These are phyloP conservation scores for Aphis craccivora DNA, from an alignment of 1,140 invertebrate species.

Conservation along the genomic window DNA sequence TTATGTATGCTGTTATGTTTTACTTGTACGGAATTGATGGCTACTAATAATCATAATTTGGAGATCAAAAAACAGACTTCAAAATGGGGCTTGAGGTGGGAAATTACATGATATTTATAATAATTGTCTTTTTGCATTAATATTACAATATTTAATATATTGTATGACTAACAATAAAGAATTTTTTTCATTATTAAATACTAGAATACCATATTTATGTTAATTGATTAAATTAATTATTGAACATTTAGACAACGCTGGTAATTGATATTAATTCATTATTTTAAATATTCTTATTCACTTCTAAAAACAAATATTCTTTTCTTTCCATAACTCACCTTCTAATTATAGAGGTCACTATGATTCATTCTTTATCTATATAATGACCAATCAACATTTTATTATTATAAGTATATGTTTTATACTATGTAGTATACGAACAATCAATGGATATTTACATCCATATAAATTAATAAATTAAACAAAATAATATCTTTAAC, in stretches of 20 bases:
- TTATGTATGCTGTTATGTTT: not conserved
- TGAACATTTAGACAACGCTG: not conserved
- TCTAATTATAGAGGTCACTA: not conserved
- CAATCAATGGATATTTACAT: not conserved
- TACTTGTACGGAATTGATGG: not conserved
- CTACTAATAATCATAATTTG: not conserved
- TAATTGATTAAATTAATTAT: not conserved
- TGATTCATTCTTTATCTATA: not conserved
- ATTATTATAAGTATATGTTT: not conserved
- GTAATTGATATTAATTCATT: not conserved
- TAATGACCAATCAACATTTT: not conserved
- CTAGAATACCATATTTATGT: not conserved
- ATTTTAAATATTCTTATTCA: slow-evolving; percentile 2
- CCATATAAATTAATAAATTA: not conserved
- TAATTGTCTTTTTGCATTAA: not conserved
- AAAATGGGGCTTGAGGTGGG: not conserved
- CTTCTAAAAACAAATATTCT: not conserved
- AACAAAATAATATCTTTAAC: not conserved
- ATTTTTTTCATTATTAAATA: not conserved
- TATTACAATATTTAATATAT: slow-evolving; percentile 19
- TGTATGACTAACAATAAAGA: not conserved
- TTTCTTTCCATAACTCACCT: not conserved
- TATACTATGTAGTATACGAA: not conserved
- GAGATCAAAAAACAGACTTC: not conserved
- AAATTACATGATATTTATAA: slow-evolving; percentile 1